phyloP scores from a whole-genome alignment of 1,140 invertebrate genomes.

The Cephus cinctus region DNA sequence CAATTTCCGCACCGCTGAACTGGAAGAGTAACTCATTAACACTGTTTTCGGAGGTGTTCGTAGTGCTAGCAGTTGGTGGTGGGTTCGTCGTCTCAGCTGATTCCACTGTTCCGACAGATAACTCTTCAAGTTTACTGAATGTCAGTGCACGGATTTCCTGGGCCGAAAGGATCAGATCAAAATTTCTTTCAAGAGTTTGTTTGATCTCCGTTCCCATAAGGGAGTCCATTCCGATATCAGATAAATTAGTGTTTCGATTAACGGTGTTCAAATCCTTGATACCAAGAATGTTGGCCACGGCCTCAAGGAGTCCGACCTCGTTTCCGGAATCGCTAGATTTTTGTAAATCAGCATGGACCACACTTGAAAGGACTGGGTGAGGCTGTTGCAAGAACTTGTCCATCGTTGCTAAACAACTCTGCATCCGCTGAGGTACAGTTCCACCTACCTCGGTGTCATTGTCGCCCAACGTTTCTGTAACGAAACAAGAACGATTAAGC shows the following conservation, averaged over 20 bases:
- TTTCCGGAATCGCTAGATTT: constrained; percentile 54
- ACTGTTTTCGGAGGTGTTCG: neutral
- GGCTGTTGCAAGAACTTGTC: constrained; percentile 87
- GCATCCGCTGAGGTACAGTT: constrained; percentile 88
- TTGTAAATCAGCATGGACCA: constrained; percentile 78
- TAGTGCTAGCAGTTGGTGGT: constrained; percentile 11
- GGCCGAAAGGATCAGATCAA: constrained; percentile 83
- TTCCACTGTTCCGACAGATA: constrained; percentile 50
- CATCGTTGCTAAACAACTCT: constrained; percentile 82
- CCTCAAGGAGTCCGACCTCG: constrained; percentile 65
- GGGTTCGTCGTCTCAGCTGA: constrained; percentile 24
- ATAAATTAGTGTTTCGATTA: constrained; percentile 71
- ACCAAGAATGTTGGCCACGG: constrained; percentile 83
- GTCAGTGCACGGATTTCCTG: constrained; percentile 85
- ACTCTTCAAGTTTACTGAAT: constrained; percentile 69
- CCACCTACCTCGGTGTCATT: constrained; percentile 92
- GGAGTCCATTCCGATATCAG: constrained; percentile 95
- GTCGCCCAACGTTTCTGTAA: constrained; percentile 74
- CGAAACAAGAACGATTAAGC: too few relatives aligned
- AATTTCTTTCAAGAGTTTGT: constrained; percentile 90
- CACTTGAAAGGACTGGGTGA: constrained; percentile 80
- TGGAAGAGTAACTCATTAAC: constrained; percentile 33
- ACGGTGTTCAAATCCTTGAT: constrained; percentile 82
- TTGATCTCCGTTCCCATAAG: constrained; percentile 98
- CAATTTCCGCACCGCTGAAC: constrained; percentile 47